Percentiles rank a stretch among this genome's conserved stretches.
These are phyloP conservation scores for Molothrus aeneus DNA, from an alignment of 2,797 vertebrate genomes.

Conservation along the genomic window DNA sequence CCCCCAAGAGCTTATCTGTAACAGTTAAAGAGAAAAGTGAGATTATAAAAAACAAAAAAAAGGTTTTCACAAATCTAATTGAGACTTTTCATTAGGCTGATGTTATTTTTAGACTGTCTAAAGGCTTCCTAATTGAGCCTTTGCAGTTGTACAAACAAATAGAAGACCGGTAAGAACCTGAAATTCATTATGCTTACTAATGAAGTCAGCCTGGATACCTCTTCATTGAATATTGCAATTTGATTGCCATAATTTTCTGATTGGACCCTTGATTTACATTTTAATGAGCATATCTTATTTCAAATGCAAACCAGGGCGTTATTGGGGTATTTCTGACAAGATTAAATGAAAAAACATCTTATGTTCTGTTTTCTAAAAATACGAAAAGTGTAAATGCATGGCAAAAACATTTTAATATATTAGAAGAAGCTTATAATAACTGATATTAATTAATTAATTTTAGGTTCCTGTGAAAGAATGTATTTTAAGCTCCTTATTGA, in stretches of 20 bases:
- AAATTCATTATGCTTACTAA: conserved; percentile 76
- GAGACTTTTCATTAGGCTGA: conserved; percentile 73
- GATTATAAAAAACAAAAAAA: conserved; percentile 13
- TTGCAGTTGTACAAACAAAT: conserved; percentile 74
- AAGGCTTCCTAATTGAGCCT: conserved; percentile 71
- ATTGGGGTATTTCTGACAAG: conserved; percentile 71
- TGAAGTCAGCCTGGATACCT: conserved; percentile 72
- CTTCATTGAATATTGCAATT: conserved; percentile 75
- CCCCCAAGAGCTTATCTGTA: conserved; percentile 31
- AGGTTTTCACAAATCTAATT: conserved; percentile 42
- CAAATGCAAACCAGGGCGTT: conserved; percentile 72
- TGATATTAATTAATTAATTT: conserved; percentile 66
- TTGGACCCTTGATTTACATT: conserved; percentile 76
- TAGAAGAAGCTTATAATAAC: conserved; percentile 53
- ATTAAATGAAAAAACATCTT: conserved; percentile 70
- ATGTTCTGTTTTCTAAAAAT: conserved; percentile 72
- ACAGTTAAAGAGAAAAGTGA: conserved; percentile 39
- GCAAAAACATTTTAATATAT: conserved; percentile 62
- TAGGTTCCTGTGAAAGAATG: conserved; percentile 37
- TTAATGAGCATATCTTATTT: conserved; percentile 71
- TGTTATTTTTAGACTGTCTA: conserved; percentile 73
- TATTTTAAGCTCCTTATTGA: conserved; percentile 22
- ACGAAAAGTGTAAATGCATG: conserved; percentile 50
- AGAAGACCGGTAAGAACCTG: conserved; percentile 70
- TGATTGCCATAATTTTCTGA: conserved; percentile 77